Evolutionary conservation across 2,888 invertebrate genomes (phyloP).

Genomic region (Lasius fuliginosus): DNA sequence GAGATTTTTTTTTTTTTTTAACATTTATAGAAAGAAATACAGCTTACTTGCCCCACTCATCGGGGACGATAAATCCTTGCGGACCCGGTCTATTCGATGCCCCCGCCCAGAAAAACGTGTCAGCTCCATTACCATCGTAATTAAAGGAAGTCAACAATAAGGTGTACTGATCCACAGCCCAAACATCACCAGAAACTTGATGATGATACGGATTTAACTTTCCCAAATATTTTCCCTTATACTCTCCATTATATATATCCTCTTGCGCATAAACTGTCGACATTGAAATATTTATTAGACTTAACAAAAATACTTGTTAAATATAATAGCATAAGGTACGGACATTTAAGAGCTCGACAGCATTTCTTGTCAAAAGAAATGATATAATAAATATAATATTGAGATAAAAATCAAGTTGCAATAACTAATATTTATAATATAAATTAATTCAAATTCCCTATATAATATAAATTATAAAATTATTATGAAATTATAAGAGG

Average conservation of each 20-base stretch:
- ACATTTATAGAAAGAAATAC: background rate
- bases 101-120: conserved; percentile 98
- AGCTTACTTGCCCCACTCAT: conserved; percentile 94
- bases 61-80: conserved; percentile 96
- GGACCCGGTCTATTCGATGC: conserved; percentile 94
- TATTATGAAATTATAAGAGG: background rate
- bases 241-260: conserved; percentile 92
- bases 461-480: background rate
- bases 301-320: background rate
- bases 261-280: conserved; percentile 84
- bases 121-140: conserved; percentile 96
- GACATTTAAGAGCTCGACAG: background rate
- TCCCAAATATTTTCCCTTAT: conserved; percentile 93
- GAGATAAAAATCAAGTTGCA: no score
- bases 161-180: conserved; percentile 95
- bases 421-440: background rate
- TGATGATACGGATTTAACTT: conserved; percentile 97
- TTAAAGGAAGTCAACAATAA: conserved; percentile 93
- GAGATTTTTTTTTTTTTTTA: background rate
- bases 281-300: conserved; percentile 24
- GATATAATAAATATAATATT: no score
- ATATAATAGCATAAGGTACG: background rate
- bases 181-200: conserved; percentile 95
- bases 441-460: background rate
- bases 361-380: background rate